Percentiles rank a stretch among this genome's conserved stretches.
Conservation (phyloP, 1,140 invertebrate species). For the Caerostris darwini region DNA sequence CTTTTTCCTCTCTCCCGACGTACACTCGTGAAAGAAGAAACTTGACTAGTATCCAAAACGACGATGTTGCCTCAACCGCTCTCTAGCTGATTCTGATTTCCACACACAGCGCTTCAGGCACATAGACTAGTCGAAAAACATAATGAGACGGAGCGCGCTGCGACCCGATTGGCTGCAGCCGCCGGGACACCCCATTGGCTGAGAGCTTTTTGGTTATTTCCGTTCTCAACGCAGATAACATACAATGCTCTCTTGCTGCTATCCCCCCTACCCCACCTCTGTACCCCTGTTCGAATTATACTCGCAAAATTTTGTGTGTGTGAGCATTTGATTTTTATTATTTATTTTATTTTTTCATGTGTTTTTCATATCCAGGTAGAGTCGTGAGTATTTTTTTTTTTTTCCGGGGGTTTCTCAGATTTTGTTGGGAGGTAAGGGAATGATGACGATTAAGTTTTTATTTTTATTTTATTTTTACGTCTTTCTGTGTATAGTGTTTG, state of each 20-base stretch:
- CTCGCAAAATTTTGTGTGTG: not conserved
- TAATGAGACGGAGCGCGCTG: slow-evolving; percentile 60
- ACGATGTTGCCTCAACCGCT: slow-evolving; percentile 24
- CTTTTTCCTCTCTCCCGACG: no score
- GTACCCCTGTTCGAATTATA: not conserved
- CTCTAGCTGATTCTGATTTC: slow-evolving; percentile 43
- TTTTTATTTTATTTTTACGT: not conserved
- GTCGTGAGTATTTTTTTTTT: slow-evolving; percentile 48
- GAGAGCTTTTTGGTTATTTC: slow-evolving; percentile 45
- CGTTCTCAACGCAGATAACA: slow-evolving; percentile 68
- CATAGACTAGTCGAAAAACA: slow-evolving; percentile 67
- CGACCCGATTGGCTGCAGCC: slow-evolving; percentile 38
- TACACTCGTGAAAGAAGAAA: not conserved
- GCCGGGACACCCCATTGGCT: slow-evolving; percentile 28
- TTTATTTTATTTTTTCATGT: not conserved
- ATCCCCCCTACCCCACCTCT: not conserved
- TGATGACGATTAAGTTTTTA: slow-evolving; percentile 31
- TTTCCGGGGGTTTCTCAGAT: slow-evolving; percentile 63
- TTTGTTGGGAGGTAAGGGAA: slow-evolving; percentile 13
- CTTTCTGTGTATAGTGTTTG: no score
- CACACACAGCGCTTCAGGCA: slow-evolving; percentile 30
- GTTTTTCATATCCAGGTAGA: not conserved
- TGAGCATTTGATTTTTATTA: not conserved
- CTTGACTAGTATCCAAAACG: slow-evolving; percentile 66
- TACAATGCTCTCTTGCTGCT: slow-evolving; percentile 46